A percentile compares a stretch with the other conserved stretches of the same genome.
Conservation (phyloP, 1,140 invertebrate species). For the honey bee (Apis mellifera) region DNA sequence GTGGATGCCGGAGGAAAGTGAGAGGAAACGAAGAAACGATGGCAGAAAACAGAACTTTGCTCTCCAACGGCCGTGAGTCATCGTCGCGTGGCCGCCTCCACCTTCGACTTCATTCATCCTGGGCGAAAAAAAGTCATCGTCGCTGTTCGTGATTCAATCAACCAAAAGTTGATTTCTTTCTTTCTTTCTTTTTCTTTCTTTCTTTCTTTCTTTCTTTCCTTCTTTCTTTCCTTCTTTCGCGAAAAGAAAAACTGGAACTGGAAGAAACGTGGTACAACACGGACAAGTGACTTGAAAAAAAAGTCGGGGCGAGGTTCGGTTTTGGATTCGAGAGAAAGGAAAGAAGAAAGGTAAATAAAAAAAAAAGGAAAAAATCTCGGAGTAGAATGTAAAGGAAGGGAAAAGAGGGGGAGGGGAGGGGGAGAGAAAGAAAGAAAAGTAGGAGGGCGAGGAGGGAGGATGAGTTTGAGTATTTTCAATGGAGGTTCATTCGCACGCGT, state of each 20-base stretch:
- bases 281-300: not conserved
- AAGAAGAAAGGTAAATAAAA: not conserved
- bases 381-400: not conserved
- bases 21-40: slow-evolving; percentile 49
- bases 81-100: slow-evolving; percentile 47
- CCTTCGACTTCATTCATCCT: slow-evolving; percentile 42
- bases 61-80: slow-evolving; percentile 31
- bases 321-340: too few species aligned
- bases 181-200: too few species aligned
- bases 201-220: too few species aligned
- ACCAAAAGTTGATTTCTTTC: too few species aligned
- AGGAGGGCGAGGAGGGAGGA: not conserved
- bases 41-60: slow-evolving; percentile 29
- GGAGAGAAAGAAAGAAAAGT: not conserved
- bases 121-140: not conserved
- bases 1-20: slow-evolving; percentile 26
- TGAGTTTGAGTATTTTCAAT: slow-evolving; percentile 27
- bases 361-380: too few species aligned
- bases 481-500: slow-evolving; percentile 28
- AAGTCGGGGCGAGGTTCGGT: too few species aligned
- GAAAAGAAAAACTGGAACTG: not conserved
- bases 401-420: too few species aligned
- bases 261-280: too few species aligned
- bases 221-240: too few species aligned
- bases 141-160: not conserved